phyloP scores from a whole-genome alignment of 53 echinoderm and acorn worm genomes.

The Stichopus horrens region DNA sequence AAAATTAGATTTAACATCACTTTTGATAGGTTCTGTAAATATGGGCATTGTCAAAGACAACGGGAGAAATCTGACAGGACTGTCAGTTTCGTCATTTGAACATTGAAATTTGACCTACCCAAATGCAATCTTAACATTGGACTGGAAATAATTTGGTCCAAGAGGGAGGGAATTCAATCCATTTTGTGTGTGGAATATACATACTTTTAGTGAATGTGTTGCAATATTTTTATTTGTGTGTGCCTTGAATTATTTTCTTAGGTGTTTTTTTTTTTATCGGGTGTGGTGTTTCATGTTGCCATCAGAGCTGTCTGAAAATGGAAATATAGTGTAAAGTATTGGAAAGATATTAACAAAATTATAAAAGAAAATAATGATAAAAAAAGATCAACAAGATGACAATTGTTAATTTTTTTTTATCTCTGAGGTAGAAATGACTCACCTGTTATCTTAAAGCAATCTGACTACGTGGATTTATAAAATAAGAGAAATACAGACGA shows the following conservation, averaged over 20 bases:
- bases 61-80: not conserved
- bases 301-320: not conserved
- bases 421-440: too few relatives aligned
- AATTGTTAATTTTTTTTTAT: too few relatives aligned
- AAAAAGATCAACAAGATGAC: too few relatives aligned
- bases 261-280: not conserved
- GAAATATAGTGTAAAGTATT: not conserved
- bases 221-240: not conserved
- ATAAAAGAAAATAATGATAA: too few relatives aligned
- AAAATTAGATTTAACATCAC: conserved; percentile 14
- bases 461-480: too few relatives aligned
- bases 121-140: conserved; percentile 2
- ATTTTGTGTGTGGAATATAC: not conserved
- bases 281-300: not conserved
- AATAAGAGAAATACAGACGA: too few relatives aligned
- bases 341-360: too few relatives aligned
- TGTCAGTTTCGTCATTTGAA: conserved; percentile 1
- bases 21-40: conserved; percentile 14
- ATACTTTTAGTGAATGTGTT: not conserved
- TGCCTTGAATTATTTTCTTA: not conserved
- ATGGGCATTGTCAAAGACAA: not conserved
- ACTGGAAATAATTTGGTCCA: conserved; percentile 1
- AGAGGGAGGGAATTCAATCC: not conserved
- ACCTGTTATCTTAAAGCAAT: too few relatives aligned
- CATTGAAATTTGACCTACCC: conserved; percentile 14